These are phyloP conservation scores for Holacanthus passer DNA, from an alignment of 2,113 vertebrate species.

Conservation along the genomic window DNA sequence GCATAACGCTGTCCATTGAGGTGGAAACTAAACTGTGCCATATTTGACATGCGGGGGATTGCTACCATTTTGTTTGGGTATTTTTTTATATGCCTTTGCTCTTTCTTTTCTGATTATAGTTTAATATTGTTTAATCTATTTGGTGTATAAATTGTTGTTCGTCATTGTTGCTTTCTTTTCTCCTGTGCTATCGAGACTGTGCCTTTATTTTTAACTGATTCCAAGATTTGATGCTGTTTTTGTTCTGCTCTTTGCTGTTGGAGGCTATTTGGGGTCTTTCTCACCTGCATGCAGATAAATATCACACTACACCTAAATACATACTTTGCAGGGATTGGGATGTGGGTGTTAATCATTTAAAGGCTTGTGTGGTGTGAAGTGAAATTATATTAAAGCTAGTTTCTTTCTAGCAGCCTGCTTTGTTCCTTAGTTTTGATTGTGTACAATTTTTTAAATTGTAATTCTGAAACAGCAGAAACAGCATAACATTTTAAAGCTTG, in stretches of 20 bases:
- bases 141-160: no score
- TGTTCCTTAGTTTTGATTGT: background rate
- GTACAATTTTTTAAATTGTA: no score
- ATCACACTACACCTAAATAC: background rate
- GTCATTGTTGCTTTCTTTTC: background rate
- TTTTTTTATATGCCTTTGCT: background rate
- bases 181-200: background rate
- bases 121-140: no score
- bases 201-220: no score
- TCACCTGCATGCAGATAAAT: background rate
- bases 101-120: background rate
- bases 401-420: background rate
- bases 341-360: no score
- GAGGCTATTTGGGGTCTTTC: background rate
- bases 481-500: background rate
- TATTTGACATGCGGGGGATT: background rate
- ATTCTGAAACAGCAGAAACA: no score
- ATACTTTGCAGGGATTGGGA: background rate
- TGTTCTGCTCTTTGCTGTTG: background rate
- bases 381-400: background rate
- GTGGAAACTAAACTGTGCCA: background rate
- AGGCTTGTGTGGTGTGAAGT: background rate
- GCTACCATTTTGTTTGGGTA: background rate
- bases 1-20: background rate
- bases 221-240: background rate